Evolutionary conservation across 2,113 vertebrate species (phyloP), one percentile per base, ranked within the genome.

Genomic region (Malurus elegans): DNA sequence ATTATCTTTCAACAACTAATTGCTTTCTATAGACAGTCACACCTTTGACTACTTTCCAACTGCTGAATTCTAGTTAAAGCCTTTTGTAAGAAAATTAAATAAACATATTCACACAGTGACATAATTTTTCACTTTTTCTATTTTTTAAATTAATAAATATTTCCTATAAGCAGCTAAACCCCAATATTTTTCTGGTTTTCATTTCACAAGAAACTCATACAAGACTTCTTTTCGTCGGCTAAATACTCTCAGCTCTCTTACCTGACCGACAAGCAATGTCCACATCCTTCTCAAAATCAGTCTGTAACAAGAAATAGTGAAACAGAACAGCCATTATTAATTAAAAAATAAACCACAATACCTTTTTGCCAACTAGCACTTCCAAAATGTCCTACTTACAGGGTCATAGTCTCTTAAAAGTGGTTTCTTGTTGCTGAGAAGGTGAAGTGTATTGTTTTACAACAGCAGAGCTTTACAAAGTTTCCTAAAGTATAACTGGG

Each of bases 201-300:
- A 61, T 14, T 72, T 95, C 58, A 61, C 18, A 74, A 61, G 47
- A 12, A 70, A 44, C 31, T 80, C 5, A 1, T 18, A 60, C 9
- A 58, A 61, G 20, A 29, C 40, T 62, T 47, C 17, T 62, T 74
- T 94, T 79, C 82, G 26, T 42, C 79, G 62, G 57, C 64, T 80
- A 84, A 80, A 90, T 70, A 72, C 42, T 79, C 29, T 25, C 70
- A 73, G 1, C 42, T 75, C 54, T 93, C 98, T 98, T 99, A 99
- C 99, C 99, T 98, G 99, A 99, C 96, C 99, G 98, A 97, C 99
- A 99, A 96, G 99, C 99, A 96, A 99, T 99, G 98, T 99, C 99
- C 97, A 99, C 99, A 19, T 99, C 99, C 97, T 99, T 99, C 98
- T 99, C 99, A 97, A 99, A 99, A 98, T 99, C 99, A 93, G 99